Evolutionary conservation across 2,797 vertebrate species (phyloP), one percentile per base, ranked within the genome.

Genomic region (Poecilia picta): DNA sequence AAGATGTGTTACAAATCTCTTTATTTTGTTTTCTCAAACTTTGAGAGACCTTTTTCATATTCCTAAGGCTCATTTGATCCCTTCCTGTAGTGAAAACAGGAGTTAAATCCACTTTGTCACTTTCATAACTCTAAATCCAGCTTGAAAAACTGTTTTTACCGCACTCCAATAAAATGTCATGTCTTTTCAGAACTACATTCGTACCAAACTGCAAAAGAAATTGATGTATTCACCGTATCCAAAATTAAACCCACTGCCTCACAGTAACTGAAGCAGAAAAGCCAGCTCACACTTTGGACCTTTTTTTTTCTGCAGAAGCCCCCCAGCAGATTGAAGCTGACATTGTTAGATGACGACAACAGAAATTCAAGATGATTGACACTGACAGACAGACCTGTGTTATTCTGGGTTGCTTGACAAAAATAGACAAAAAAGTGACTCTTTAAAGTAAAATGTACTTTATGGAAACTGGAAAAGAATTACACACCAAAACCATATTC

Each of bases 281-380:
- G 36, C 25, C 4, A 74, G 28, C 73, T 43, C 72, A 51, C 11
- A 23, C 47, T 36, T 73, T 23, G 31, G 46, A 73, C 45, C 8
- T 51, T 53, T 73, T 53, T 70, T 53, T 70, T 70, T 70, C 10
- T 45, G 41, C 68, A 12, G 12, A 53, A 36, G 47, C 72, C 68
- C 72, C 77, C 77, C 8, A 68, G 74, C 75, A 77, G 79, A 57
- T 77, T 82, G 64, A 84, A 73, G 1, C 46, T 75, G 80, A 88
- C 78, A 73, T 71, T 78, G 79, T 77, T 59, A 59, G 41, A 45
- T 71, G 68, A 71, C 68, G 76, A 79, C 31, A 57, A 71, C 79
- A 81, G 51, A 68, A 77, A 77, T 51, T 74, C 41, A 75, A 51
- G 8, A 33, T 25, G 78, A 87, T 23, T 73, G 81, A 77, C 41